Conservation (phyloP, 2,888 invertebrate species). For the Acholoe squamosa region DNA sequence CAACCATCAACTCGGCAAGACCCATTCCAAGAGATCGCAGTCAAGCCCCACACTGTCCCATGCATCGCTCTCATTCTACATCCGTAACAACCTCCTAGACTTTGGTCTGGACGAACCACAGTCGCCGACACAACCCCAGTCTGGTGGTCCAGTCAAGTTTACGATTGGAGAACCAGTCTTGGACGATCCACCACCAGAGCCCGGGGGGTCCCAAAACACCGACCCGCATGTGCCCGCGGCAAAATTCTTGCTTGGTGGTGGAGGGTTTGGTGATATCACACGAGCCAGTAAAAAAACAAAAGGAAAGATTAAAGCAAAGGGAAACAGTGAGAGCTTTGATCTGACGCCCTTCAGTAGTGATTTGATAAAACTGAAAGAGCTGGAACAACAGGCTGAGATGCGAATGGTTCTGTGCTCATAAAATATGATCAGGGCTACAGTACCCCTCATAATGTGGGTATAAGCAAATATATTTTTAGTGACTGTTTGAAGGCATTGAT, state of each 20-base stretch:
- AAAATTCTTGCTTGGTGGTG: background rate
- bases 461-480: too few species aligned
- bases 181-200: background rate
- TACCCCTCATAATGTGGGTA: too few species aligned
- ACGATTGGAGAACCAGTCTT: background rate
- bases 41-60: background rate
- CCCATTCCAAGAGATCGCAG: background rate
- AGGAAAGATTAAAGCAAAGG: background rate
- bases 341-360: background rate
- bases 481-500: too few species aligned
- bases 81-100: conserved; percentile 22
- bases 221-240: background rate
- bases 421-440: background rate
- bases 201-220: background rate
- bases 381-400: background rate
- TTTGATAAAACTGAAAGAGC: background rate
- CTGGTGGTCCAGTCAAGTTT: background rate
- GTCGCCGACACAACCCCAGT: background rate
- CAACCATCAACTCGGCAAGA: background rate
- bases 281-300: background rate
- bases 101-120: conserved; percentile 2
- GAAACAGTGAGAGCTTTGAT: background rate
- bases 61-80: background rate
- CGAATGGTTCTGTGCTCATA: background rate
- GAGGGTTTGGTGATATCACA: background rate